A percentile compares a stretch with the other conserved stretches of the same genome.
phyloP scores from a whole-genome alignment of 2,113 vertebrate species.

The Empidonax traillii region DNA sequence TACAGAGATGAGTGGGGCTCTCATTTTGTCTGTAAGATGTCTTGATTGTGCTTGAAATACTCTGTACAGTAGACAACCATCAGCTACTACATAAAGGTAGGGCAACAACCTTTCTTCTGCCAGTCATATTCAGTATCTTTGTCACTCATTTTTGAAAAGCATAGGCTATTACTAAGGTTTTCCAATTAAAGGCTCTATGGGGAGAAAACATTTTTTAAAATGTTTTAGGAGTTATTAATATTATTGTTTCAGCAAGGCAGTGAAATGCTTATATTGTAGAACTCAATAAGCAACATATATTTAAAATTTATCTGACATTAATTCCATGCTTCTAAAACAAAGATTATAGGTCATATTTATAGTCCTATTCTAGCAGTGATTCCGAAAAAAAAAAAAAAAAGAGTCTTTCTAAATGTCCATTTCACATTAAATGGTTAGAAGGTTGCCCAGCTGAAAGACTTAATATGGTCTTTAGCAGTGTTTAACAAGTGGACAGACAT shows the following conservation, averaged over 20 bases:
- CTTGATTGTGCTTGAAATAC: not conserved
- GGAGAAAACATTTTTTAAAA: not conserved
- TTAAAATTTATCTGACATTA: not conserved
- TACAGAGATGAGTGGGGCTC: not conserved
- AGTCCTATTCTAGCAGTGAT: not conserved
- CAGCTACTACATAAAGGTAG: not conserved
- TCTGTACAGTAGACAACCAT: not conserved
- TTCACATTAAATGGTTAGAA: not conserved
- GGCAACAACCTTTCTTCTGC: not conserved
- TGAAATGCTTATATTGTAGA: not conserved
- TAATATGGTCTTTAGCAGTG: not conserved
- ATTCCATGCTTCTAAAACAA: not conserved
- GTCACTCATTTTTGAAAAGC: not conserved
- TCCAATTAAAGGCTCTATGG: not conserved
- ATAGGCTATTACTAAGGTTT: not conserved
- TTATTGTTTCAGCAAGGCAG: not conserved
- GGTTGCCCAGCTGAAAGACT: not conserved
- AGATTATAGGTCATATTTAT: not conserved
- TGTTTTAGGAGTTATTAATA: not conserved
- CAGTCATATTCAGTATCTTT: not conserved
- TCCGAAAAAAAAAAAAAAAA: accelerated
- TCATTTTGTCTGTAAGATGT: not conserved
- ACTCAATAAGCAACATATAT: not conserved
- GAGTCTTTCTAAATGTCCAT: not conserved
- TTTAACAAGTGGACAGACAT: not conserved